Evolutionary conservation across 37 sponge, comb jelly and placozoan genomes (phyloP).

Genomic region (Lycopodina hypogea): DNA sequence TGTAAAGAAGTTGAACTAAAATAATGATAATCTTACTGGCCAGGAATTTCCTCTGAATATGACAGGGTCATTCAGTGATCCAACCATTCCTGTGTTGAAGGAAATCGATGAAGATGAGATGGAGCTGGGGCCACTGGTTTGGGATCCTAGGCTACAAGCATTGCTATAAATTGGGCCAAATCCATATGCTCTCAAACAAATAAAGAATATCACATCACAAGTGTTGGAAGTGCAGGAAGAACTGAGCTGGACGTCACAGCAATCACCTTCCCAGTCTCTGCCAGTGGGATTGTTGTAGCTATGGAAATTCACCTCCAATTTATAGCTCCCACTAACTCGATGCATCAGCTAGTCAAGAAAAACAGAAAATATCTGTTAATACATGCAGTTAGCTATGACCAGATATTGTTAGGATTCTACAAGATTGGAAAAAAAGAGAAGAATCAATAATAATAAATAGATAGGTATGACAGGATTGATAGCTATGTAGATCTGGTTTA

Average conservation of each 20-base stretch:
- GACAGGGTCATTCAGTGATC: conserved; percentile 18
- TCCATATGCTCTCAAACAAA: conserved; percentile 18
- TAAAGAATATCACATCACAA: conserved; percentile 42
- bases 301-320: not conserved
- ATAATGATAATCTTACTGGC: no score
- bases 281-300: conserved; percentile 16
- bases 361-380: not conserved
- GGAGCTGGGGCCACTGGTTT: not conserved
- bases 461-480: no score
- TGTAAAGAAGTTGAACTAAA: no score
- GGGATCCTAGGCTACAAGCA: not conserved
- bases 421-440: no score
- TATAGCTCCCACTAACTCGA: not conserved
- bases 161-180: not conserved
- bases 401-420: no score
- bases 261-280: conserved; percentile 19
- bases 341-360: not conserved
- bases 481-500: no score
- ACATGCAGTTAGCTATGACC: no score
- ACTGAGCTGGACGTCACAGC: conserved; percentile 8
- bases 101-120: not conserved
- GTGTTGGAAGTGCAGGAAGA: not conserved
- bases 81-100: conserved; percentile 1
- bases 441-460: no score
- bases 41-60: conserved; percentile 20